These are phyloP conservation scores for Patiria miniata DNA, from an alignment of 35 echinoderm and acorn worm species.

Conservation along the genomic window DNA sequence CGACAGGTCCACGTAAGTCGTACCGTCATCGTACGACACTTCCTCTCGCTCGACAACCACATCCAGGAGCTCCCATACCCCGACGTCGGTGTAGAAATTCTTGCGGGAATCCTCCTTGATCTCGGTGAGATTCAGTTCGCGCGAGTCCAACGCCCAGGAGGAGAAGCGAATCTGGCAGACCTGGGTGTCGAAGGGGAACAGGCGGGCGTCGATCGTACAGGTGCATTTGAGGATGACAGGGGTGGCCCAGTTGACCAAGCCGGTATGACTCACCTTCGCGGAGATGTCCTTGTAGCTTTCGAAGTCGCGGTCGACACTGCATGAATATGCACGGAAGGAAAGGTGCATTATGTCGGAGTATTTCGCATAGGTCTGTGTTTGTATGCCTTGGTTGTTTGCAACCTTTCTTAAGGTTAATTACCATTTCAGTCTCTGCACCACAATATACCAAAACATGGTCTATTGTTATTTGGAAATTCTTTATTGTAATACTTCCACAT, in stretches of 20 bases:
- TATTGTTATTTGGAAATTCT: too few relatives aligned
- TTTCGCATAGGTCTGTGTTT: too few relatives aligned
- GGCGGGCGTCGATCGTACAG: constrained; percentile 46
- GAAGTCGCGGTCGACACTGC: constrained; percentile 49
- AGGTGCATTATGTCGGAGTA: too few relatives aligned
- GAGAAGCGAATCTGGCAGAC: constrained; percentile 21
- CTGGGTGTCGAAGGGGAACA: constrained; percentile 70
- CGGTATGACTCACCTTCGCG: not conserved
- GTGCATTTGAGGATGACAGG: constrained; percentile 43
- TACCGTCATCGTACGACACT: not conserved
- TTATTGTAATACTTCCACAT: too few relatives aligned
- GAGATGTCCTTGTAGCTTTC: constrained; percentile 15
- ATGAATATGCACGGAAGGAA: not conserved
- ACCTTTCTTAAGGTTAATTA: too few relatives aligned
- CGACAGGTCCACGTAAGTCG: not conserved
- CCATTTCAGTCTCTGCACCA: not conserved
- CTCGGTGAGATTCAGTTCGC: not conserved
- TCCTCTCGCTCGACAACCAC: not conserved
- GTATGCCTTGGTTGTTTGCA: too few relatives aligned
- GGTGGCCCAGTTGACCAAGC: constrained; percentile 29
- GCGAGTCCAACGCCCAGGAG: constrained; percentile 24
- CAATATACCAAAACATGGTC: too few relatives aligned
- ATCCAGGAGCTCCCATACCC: constrained; percentile 1
- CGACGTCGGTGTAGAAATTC: not conserved
- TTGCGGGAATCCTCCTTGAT: not conserved